Percentiles rank a stretch among this genome's conserved stretches.
Conservation (phyloP, 2,113 vertebrate genomes). For the Junco hyemalis region DNA sequence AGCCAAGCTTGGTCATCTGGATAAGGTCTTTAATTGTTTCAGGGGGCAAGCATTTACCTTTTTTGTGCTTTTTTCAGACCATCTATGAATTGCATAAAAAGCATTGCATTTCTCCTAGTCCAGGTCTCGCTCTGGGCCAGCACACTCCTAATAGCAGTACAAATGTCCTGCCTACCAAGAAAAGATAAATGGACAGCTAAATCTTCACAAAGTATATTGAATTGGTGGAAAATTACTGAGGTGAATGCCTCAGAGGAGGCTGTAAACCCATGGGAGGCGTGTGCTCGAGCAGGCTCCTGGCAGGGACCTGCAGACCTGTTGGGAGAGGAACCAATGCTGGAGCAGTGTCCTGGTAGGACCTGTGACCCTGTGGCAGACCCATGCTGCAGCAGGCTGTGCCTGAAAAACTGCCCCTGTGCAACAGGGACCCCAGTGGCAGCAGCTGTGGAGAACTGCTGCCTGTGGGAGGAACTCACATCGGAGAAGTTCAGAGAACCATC, state of each 20-base stretch:
- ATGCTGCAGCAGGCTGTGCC: background rate
- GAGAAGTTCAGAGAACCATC: background rate
- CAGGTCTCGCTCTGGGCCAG: background rate
- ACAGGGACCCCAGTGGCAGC: background rate
- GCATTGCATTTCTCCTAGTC: background rate
- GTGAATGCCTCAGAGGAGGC: background rate
- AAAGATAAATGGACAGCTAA: background rate
- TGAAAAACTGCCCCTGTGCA: background rate
- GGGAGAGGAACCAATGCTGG: background rate
- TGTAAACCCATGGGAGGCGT: background rate
- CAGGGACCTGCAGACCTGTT: background rate
- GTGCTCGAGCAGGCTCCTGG: background rate
- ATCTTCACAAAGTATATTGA: background rate
- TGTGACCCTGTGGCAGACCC: background rate
- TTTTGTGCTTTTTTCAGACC: background rate
- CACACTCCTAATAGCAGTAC: background rate
- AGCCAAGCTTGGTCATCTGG: background rate
- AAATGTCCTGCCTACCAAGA: background rate
- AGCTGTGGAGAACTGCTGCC: accelerated
- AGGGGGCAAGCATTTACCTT: background rate
- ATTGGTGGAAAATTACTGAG: background rate
- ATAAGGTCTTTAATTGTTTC: background rate
- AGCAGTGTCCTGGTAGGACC: background rate
- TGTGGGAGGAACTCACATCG: accelerated
- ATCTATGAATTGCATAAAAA: background rate